Conservation (phyloP, 2,113 vertebrate genomes). For the Ardeotis arabs region DNA sequence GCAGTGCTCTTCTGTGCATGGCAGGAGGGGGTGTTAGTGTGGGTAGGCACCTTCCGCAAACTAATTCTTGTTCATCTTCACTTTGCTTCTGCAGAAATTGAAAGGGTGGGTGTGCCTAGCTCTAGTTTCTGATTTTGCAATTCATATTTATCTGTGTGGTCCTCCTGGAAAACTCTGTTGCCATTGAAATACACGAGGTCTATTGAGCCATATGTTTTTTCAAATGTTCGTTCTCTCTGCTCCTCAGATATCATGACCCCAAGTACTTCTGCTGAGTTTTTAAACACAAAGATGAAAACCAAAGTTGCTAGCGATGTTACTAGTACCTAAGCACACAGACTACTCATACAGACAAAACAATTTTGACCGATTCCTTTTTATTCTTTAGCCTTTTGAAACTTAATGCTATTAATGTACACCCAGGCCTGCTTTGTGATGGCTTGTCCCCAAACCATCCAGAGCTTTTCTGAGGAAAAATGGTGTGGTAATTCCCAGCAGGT, state of each 20-base stretch:
- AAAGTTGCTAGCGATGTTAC: not conserved
- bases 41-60: not conserved
- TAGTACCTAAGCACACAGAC: not conserved
- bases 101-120: not conserved
- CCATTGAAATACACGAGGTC: not conserved
- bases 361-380: not conserved
- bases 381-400: not conserved
- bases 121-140: not conserved
- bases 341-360: not conserved
- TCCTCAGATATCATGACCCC: not conserved
- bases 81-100: not conserved
- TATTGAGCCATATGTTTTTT: not conserved
- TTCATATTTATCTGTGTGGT: not conserved
- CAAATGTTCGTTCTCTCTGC: not conserved
- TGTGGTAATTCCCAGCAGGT: not conserved
- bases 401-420: not conserved
- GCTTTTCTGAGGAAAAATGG: not conserved
- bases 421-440: not conserved
- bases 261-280: not conserved
- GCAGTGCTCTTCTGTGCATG: not conserved
- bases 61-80: not conserved
- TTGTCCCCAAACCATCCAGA: not conserved
- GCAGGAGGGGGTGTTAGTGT: not conserved
- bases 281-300: not conserved
- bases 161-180: not conserved